Evolutionary conservation across 2,113 vertebrate genomes (phyloP).

Genomic region (Ptilonorhynchus violaceus): DNA sequence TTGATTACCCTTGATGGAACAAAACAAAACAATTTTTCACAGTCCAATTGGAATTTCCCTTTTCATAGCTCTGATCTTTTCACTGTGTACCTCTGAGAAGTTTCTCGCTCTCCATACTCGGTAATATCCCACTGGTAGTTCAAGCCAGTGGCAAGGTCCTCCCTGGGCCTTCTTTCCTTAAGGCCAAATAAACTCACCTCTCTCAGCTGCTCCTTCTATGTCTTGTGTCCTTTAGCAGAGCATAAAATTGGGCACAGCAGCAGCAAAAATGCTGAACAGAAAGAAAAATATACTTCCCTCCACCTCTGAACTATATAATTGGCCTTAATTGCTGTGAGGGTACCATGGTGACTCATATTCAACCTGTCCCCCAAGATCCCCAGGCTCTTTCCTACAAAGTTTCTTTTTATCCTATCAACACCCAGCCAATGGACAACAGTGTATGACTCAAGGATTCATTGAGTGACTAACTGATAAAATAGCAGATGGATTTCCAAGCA

Average conservation of each 20-base stretch:
- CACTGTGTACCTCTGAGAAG: background rate
- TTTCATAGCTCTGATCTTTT: background rate
- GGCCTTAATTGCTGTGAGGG: background rate
- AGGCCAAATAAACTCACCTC: background rate
- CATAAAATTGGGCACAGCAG: background rate
- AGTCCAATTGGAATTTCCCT: background rate
- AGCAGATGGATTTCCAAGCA: background rate
- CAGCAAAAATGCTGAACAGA: background rate
- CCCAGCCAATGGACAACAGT: background rate
- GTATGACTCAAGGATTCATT: background rate
- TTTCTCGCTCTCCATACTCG: background rate
- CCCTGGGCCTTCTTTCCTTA: background rate
- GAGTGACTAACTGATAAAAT: background rate
- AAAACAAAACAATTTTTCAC: background rate
- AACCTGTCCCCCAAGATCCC: background rate
- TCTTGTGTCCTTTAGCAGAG: background rate
- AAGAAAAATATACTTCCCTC: background rate
- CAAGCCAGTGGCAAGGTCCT: background rate
- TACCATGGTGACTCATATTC: background rate
- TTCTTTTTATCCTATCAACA: background rate
- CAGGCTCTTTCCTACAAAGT: background rate
- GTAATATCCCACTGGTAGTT: background rate
- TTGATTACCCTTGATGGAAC: background rate
- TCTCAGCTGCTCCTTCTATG: background rate
- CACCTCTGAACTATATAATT: background rate